phyloP scores from a whole-genome alignment of 2,113 vertebrate genomes.

The rat (Rattus norvegicus) region DNA sequence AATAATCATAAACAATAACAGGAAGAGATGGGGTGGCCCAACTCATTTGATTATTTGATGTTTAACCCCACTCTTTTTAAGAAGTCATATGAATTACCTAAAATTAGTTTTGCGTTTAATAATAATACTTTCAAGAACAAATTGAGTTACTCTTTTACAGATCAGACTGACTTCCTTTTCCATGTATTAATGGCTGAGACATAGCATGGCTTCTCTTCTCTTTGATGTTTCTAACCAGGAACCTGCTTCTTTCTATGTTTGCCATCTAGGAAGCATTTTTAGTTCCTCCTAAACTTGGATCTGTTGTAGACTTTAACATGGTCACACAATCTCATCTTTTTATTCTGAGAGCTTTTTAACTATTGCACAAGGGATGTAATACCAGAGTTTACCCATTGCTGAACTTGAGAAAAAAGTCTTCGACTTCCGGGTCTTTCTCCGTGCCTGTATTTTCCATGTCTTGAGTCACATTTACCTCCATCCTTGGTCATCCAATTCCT shows the following conservation, averaged over 20 bases:
- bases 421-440: not conserved
- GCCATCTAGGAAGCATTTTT: not conserved
- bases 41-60: not conserved
- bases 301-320: not conserved
- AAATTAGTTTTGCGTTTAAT: not conserved
- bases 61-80: not conserved
- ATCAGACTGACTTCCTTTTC: constrained; percentile 30
- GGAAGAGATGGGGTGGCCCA: not conserved
- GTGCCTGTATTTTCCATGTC: not conserved
- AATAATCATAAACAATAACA: not conserved
- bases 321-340: not conserved
- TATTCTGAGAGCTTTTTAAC: not conserved
- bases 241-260: not conserved
- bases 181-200: not conserved
- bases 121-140: not conserved
- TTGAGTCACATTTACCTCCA: not conserved
- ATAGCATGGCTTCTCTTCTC: not conserved
- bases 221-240: not conserved
- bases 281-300: not conserved
- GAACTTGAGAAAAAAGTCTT: not conserved
- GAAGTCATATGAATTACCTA: not conserved
- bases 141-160: not conserved
- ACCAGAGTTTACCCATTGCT: not conserved
- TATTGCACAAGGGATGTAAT: not conserved
- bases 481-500: not conserved